Percentiles rank a stretch among this genome's conserved stretches.
Conservation (phyloP, 2,113 vertebrate species). For the Mastomys coucha region DNA sequence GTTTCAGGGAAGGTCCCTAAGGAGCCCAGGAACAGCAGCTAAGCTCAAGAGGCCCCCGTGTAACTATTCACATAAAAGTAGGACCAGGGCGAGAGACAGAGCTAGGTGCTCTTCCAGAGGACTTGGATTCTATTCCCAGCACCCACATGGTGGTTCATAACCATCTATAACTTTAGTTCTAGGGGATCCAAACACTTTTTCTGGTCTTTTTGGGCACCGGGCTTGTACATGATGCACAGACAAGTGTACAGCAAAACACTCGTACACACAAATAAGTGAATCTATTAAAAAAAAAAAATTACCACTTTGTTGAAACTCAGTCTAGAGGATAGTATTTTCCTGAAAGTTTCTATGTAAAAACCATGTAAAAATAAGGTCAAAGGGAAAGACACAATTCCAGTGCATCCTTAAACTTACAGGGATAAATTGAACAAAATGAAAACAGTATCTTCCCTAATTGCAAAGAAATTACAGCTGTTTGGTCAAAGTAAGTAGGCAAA, state of each 20-base stretch:
- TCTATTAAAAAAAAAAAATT: background rate
- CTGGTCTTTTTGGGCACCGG: background rate
- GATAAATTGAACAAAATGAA: constrained; percentile 40
- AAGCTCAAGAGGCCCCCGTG: background rate
- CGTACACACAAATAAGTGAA: background rate
- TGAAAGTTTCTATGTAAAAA: background rate
- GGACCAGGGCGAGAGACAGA: no score
- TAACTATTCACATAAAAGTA: background rate
- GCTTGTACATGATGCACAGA: background rate
- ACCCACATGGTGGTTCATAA: background rate
- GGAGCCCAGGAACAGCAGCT: background rate
- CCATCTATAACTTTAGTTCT: background rate
- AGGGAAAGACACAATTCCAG: constrained; percentile 24
- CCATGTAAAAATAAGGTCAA: constrained; percentile 28
- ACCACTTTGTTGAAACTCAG: background rate
- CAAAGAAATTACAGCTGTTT: constrained; percentile 12
- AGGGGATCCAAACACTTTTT: background rate
- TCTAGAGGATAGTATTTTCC: background rate
- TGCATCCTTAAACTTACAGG: background rate
- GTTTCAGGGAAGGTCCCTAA: background rate
- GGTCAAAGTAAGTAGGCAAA: background rate
- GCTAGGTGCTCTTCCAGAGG: background rate
- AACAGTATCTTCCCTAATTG: constrained; percentile 13
- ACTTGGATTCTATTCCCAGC: background rate
- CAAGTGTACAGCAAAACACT: background rate